These are phyloP conservation scores for Phragmatobia fuliginosa DNA, from an alignment of 2,888 invertebrate genomes.

Conservation along the genomic window DNA sequence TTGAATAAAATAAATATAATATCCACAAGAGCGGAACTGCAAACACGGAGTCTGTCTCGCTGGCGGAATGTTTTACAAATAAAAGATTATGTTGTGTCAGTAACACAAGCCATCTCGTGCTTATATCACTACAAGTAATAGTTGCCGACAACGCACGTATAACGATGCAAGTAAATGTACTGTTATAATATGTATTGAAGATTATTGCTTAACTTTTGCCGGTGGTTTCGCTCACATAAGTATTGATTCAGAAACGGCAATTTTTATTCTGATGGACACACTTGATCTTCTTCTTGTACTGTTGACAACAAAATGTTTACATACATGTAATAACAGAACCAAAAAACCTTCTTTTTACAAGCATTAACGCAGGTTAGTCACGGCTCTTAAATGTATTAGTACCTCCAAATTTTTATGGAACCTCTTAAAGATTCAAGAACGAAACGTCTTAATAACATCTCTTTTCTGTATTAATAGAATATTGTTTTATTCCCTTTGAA, in stretches of 20 bases:
- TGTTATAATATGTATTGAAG: constrained; percentile 9
- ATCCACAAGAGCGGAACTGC: constrained; percentile 12
- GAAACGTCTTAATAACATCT: no score
- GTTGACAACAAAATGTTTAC: no score
- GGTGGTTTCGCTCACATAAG: neutral
- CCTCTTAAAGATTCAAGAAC: neutral
- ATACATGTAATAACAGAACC: no score
- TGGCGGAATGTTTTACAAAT: constrained; percentile 58
- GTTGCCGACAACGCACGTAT: constrained; percentile 14
- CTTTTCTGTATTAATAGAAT: no score
- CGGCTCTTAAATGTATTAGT: neutral
- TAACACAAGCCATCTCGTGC: constrained; percentile 66
- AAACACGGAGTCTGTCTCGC: constrained; percentile 35
- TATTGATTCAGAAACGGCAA: neutral
- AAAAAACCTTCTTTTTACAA: neutral
- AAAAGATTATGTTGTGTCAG: constrained; percentile 51
- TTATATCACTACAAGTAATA: no score
- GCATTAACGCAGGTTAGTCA: neutral
- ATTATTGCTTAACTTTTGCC: neutral
- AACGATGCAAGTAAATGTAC: constrained; percentile 44
- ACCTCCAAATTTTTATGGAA: neutral
- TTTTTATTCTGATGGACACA: no score
- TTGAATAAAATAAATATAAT: constrained; percentile 29
- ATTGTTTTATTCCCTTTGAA: neutral
- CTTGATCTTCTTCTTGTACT: neutral